Base-by-base conservation (phyloP, 1,140 invertebrate genomes). In the Radopholus similis region DNA sequence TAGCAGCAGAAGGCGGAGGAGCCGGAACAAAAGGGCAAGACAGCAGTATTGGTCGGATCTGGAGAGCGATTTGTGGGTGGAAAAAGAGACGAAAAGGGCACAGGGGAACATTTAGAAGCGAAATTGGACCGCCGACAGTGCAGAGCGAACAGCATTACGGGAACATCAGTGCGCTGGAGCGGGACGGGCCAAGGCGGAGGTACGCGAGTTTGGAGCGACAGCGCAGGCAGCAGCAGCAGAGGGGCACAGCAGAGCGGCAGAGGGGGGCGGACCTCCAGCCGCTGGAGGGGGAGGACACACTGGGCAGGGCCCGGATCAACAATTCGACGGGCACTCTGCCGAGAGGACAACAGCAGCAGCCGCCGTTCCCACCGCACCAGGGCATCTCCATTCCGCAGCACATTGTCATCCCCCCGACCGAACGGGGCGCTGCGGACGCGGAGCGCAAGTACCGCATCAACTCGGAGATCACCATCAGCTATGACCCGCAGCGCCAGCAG, bases 391-490 rank as follows among this genome's bases (percentile, higher is more conserved):
- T 73, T 37, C 71, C 71, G 18, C 71, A 67, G 15, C 67, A 57
- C 1, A 70, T 72, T 35, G 38, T 66, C 5, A 67, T 68, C 15
- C 66, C 67, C 13, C 49, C 66, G 15, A 35, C 49, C 13, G 15
- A 35, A 42, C 13, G 60, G 34, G 71, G 18, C n/a, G 51, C 37
- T n/a, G 18, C 40, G 40, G 21, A 28, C 49, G 38, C 23, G n/a
- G 56, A 70, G 6, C 40, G 71, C 21, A 76, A 73, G 30, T 73
- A 73, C 37, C 72, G 72, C 37, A 73, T 73, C 53, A 74, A 73
- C 34, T 73, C 71, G 15, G 71, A 73, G 56, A 73, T 73, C 26
- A 64, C 64, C 8, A 73, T 73, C 6, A 74, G 63, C n/a, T 73
- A 73, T 54, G 71, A 75, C 51, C 70, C 70, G 1, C 42, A 64